Percentiles rank a stretch among this genome's conserved stretches.
Evolutionary conservation across 2,113 vertebrate species (phyloP).

Genomic region (Misgurnus anguillicaudatus): DNA sequence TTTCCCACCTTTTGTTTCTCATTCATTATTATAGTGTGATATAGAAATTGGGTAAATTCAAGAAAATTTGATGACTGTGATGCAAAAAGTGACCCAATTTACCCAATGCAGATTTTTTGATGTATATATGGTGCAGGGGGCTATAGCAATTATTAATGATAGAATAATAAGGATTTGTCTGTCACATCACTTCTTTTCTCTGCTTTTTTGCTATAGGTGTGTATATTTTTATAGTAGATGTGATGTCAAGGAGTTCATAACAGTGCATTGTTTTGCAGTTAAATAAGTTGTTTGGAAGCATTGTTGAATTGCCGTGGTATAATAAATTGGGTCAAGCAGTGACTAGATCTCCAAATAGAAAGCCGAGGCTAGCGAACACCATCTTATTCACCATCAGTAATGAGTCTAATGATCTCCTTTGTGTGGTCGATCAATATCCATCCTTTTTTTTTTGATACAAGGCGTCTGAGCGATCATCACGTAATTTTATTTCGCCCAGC

Average conservation of each 20-base stretch:
- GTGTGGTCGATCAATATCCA: slow-evolving; percentile 44
- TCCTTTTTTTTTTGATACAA: slow-evolving; percentile 20
- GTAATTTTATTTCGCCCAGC: slow-evolving; percentile 13
- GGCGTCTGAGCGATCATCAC: not conserved
- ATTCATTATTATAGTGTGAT: no score
- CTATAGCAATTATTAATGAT: not conserved
- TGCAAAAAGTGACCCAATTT: not conserved
- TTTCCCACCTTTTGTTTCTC: slow-evolving; percentile 7
- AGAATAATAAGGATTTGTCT: not conserved
- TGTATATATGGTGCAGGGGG: not conserved
- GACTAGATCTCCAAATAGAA: slow-evolving; percentile 29
- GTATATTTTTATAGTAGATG: not conserved
- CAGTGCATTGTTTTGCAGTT: not conserved
- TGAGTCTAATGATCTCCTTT: slow-evolving; percentile 68
- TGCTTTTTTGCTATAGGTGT: not conserved
- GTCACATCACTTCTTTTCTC: not conserved
- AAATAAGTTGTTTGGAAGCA: not conserved
- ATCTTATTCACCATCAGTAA: slow-evolving; percentile 69
- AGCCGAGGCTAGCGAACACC: slow-evolving; percentile 59
- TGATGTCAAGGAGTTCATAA: slow-evolving; percentile 16
- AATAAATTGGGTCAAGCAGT: slow-evolving; percentile 1
- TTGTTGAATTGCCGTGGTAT: not conserved
- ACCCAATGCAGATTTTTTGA: not conserved
- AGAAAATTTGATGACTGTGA: not conserved
- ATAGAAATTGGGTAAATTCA: not conserved